Evolutionary conservation across 1,140 invertebrate species (phyloP).

Genomic region (Heliconius nattereri): DNA sequence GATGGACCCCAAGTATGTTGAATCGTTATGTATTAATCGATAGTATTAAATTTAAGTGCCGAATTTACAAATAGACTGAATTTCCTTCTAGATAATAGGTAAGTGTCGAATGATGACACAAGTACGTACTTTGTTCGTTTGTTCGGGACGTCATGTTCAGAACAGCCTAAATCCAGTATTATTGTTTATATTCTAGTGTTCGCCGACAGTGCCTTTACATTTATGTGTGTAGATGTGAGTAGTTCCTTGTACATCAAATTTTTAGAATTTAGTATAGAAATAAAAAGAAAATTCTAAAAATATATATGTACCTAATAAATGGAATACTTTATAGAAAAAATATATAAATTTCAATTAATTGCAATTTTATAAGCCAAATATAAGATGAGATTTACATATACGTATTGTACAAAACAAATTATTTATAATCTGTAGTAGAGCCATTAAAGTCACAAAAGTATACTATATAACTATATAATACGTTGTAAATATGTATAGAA

Average conservation of each 20-base stretch:
- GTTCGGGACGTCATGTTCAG: conserved; percentile 17
- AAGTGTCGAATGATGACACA: conserved; percentile 26
- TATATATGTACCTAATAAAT: not conserved
- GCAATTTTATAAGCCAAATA: conserved; percentile 8
- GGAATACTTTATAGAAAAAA: conserved; percentile 7
- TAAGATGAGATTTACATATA: conserved; percentile 16
- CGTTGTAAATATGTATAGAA: conserved; percentile 11
- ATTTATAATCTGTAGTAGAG: conserved; percentile 12
- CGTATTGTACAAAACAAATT: conserved; percentile 7
- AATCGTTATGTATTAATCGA: conserved; percentile 80
- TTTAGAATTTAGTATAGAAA: conserved; percentile 19
- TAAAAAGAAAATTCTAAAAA: conserved; percentile 4
- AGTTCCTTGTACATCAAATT: conserved; percentile 36
- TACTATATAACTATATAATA: not conserved
- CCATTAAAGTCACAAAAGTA: conserved; percentile 12
- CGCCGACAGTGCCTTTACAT: conserved; percentile 34
- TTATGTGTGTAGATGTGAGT: conserved; percentile 19
- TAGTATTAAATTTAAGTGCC: conserved; percentile 53
- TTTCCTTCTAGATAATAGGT: conserved; percentile 43
- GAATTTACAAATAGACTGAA: conserved; percentile 51
- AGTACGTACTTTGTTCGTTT: conserved; percentile 10
- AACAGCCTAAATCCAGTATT: conserved; percentile 52
- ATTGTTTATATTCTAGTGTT: conserved; percentile 40
- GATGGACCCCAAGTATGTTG: conserved; percentile 88
- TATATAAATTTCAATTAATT: conserved; percentile 1